These are phyloP conservation scores for Ambastaia sidthimunki DNA, from an alignment of 2,797 vertebrate genomes.

Conservation along the genomic window DNA sequence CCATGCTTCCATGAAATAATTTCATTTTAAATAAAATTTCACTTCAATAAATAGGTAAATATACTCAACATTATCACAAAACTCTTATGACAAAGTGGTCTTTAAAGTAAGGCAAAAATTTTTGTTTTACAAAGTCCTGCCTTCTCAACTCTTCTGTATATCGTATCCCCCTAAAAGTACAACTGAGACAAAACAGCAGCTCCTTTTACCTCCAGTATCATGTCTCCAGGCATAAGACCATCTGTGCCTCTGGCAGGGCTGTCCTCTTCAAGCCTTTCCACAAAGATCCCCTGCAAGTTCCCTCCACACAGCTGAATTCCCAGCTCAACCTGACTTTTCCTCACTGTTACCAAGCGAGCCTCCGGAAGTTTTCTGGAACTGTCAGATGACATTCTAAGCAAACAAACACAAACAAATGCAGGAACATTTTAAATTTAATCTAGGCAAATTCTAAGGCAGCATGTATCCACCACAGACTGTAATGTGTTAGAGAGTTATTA, in stretches of 20 bases:
- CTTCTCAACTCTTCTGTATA: too few species aligned
- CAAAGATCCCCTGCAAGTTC: conserved; percentile 93
- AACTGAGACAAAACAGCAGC: not conserved
- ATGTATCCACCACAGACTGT: too few species aligned
- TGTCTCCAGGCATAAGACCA: conserved; percentile 87
- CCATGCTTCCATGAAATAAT: too few species aligned
- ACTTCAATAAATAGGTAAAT: too few species aligned
- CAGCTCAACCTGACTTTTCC: conserved; percentile 89
- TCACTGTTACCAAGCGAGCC: conserved; percentile 84
- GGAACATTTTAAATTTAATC: too few species aligned
- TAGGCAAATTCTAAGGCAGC: too few species aligned
- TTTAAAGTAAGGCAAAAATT: too few species aligned
- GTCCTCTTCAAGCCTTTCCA: conserved; percentile 92
- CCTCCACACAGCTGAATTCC: conserved; percentile 94
- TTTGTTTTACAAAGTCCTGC: too few species aligned
- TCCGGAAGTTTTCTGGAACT: conserved; percentile 81
- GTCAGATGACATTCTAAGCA: conserved; percentile 81
- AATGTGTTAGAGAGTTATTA: too few species aligned
- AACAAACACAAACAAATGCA: not conserved
- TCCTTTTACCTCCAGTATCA: conserved; percentile 89
- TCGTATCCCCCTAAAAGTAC: not conserved
- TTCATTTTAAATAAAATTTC: too few species aligned
- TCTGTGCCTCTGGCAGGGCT: conserved; percentile 87
- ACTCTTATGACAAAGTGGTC: too few species aligned
- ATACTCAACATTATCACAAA: too few species aligned